phyloP scores from a whole-genome alignment of 1,140 invertebrate genomes.

The Ptiloglossa arizonensis region DNA sequence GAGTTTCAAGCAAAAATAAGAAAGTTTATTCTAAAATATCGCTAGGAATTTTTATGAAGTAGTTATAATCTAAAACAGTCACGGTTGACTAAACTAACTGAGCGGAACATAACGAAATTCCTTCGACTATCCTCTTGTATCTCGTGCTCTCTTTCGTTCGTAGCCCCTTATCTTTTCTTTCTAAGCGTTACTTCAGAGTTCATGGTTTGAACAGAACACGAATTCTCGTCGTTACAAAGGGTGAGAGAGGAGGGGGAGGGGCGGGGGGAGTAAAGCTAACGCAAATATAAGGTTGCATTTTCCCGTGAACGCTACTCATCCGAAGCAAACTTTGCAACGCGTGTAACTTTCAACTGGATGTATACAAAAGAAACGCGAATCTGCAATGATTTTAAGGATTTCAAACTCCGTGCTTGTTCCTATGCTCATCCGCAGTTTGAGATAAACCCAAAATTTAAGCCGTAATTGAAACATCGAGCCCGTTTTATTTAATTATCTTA shows the following conservation, averaged over 20 bases:
- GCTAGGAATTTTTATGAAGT: neutral
- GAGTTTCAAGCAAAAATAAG: conserved; percentile 11
- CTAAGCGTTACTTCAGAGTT: neutral
- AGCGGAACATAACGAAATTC: conserved; percentile 37
- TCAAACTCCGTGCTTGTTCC: conserved; percentile 17
- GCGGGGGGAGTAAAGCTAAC: neutral
- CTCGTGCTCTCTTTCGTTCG: neutral
- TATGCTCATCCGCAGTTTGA: conserved; percentile 11
- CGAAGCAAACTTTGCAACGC: neutral
- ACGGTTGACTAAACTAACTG: conserved; percentile 5
- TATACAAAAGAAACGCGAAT: conserved; percentile 65
- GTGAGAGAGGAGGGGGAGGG: neutral
- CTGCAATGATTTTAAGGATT: conserved; percentile 41
- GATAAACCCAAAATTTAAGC: neutral
- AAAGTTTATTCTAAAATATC: neutral
- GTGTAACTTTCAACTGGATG: conserved; percentile 6
- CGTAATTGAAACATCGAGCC: neutral
- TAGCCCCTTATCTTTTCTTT: neutral
- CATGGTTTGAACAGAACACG: neutral
- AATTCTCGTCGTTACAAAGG: neutral
- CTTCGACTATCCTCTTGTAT: neutral
- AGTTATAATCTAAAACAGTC: neutral
- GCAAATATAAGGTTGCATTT: neutral
- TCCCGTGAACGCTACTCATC: neutral
- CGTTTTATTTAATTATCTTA: neutral